Conservation (phyloP, 2,888 invertebrate genomes). For the Chromoteleia sp. region DNA sequence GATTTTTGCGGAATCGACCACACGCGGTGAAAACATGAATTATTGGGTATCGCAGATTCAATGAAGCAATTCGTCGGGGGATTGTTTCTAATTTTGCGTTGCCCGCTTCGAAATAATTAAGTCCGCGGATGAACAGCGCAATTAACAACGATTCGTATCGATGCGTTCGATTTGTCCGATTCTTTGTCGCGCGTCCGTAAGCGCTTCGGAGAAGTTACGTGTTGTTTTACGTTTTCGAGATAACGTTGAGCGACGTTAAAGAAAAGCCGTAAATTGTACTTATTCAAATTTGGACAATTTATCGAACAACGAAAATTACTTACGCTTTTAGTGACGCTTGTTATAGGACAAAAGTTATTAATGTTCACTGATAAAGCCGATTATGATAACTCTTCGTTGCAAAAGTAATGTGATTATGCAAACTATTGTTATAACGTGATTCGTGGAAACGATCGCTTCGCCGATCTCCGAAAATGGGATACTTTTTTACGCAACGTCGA, state of each 20-base stretch:
- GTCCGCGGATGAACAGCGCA: neutral
- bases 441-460: too few species aligned
- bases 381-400: neutral
- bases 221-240: neutral
- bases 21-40: constrained; percentile 68
- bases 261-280: neutral
- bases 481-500: neutral
- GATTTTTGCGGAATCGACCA: constrained; percentile 67
- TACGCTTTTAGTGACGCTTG: neutral
- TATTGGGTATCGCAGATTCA: constrained; percentile 59
- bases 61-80: constrained; percentile 50
- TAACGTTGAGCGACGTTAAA: neutral
- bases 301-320: constrained; percentile 28
- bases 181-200: neutral
- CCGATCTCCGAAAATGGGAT: too few species aligned
- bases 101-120: constrained; percentile 23
- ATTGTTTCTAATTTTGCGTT: constrained; percentile 37
- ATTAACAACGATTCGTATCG: too few species aligned
- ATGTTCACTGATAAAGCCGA: neutral
- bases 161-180: too few species aligned
- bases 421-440: too few species aligned
- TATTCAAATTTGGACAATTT: constrained; percentile 11
- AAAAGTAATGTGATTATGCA: neutral
- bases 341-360: neutral
- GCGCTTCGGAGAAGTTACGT: neutral